Conservation (phyloP, 2,113 vertebrate genomes). For the Oncorhynchus masou region DNA sequence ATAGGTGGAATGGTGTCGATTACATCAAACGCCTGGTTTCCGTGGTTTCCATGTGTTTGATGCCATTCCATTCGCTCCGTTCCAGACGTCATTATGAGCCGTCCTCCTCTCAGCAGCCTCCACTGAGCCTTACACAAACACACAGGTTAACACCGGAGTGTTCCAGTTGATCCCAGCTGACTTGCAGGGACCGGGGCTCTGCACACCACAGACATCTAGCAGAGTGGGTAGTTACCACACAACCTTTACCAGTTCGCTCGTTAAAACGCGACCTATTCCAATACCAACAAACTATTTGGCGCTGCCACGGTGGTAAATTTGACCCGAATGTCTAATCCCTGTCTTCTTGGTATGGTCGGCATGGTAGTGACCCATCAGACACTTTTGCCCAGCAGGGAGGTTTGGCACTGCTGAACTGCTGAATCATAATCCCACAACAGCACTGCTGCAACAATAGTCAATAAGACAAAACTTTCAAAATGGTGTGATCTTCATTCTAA, state of each 20-base stretch:
- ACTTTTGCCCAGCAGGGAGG: background rate
- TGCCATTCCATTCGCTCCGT: no score
- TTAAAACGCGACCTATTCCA: slow-evolving; percentile 20
- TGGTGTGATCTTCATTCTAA: background rate
- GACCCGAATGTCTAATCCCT: slow-evolving; percentile 24
- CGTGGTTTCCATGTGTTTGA: no score
- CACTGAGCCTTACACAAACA: background rate
- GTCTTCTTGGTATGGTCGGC: background rate
- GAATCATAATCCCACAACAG: background rate
- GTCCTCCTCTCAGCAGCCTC: no score
- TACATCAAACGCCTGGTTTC: no score
- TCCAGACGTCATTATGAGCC: no score
- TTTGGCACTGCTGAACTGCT: slow-evolving; percentile 4
- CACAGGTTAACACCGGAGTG: slow-evolving; percentile 34
- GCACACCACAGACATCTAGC: slow-evolving; percentile 1
- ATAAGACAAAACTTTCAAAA: background rate
- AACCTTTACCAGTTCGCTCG: slow-evolving; percentile 14
- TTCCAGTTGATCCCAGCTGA: slow-evolving; percentile 5
- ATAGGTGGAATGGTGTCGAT: no score
- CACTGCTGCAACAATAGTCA: background rate
- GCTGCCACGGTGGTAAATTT: slow-evolving; percentile 26
- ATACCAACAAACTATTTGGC: slow-evolving; percentile 33
- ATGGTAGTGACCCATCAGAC: background rate
- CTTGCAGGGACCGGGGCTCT: slow-evolving; percentile 24
- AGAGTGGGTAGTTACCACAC: background rate